These are phyloP conservation scores for Agrochola litura DNA, from an alignment of 2,888 invertebrate species.

Conservation along the genomic window DNA sequence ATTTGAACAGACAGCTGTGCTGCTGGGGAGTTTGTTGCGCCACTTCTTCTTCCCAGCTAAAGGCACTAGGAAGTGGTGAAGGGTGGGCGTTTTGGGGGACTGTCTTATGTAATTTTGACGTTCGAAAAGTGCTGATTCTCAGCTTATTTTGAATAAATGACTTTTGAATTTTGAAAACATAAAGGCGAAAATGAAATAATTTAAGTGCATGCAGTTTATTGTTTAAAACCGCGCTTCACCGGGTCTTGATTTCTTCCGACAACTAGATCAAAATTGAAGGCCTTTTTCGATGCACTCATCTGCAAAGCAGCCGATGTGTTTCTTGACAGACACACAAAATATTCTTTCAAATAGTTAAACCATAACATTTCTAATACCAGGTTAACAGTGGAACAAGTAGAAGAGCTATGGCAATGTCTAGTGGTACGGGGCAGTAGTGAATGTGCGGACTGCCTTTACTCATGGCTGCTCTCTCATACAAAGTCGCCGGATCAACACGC, in stretches of 20 bases:
- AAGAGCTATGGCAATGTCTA: slow-evolving; percentile 97
- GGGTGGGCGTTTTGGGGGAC: too few species aligned
- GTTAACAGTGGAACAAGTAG: slow-evolving; percentile 96
- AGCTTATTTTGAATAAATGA: too few species aligned
- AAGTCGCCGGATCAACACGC: slow-evolving; percentile 98
- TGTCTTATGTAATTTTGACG: too few species aligned
- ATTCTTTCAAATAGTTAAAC: not conserved
- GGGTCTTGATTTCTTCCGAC: not conserved
- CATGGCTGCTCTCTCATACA: slow-evolving; percentile 97
- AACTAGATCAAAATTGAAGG: too few species aligned
- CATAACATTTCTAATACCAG: slow-evolving; percentile 77
- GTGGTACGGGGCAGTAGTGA: slow-evolving; percentile 94
- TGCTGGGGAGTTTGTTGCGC: too few species aligned
- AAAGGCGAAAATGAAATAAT: not conserved
- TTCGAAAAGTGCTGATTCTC: too few species aligned
- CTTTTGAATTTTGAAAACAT: too few species aligned
- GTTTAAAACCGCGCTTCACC: not conserved
- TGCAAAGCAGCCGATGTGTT: not conserved
- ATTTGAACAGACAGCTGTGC: too few species aligned
- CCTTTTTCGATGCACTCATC: not conserved
- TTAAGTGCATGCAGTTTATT: not conserved
- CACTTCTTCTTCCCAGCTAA: too few species aligned
- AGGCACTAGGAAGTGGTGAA: too few species aligned
- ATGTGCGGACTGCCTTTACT: slow-evolving; percentile 97
- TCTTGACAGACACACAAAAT: not conserved